Evolutionary conservation across 2,888 invertebrate species (phyloP).

Genomic region (Rotaria socialis): DNA sequence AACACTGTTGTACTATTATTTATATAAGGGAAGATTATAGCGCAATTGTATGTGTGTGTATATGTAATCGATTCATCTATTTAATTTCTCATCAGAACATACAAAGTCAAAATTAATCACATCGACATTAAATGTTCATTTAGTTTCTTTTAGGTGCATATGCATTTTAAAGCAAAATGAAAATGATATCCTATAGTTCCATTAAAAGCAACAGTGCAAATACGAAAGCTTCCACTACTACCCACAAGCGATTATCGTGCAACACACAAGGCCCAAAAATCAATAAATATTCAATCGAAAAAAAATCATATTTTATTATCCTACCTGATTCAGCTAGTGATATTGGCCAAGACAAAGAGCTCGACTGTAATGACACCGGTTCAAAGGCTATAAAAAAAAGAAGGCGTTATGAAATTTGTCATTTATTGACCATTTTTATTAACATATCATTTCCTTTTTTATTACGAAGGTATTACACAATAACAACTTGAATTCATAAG

Average conservation of each 20-base stretch:
- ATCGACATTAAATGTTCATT: not conserved
- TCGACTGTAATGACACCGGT: slow-evolving; percentile 9
- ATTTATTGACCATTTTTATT: not conserved
- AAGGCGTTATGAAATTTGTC: not conserved
- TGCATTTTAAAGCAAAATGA: not conserved
- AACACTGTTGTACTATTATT: not conserved
- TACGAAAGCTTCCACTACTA: not conserved
- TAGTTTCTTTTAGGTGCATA: not conserved
- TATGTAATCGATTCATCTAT: not conserved
- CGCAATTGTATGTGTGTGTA: not conserved
- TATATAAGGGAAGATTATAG: not conserved
- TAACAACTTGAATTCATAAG: not conserved
- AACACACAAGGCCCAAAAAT: not conserved
- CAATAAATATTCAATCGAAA: not conserved
- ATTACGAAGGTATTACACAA: not conserved
- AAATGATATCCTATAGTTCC: not conserved
- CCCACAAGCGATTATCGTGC: not conserved
- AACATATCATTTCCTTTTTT: not conserved
- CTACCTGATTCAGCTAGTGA: slow-evolving; percentile 19
- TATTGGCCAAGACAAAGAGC: not conserved
- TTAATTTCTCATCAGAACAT: not conserved
- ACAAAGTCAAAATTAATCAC: not conserved
- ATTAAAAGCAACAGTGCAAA: not conserved
- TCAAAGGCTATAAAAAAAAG: not conserved
- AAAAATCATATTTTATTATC: not conserved